Conservation (phyloP, 2,888 invertebrate genomes). For the Mesopsocus fuscifrons region DNA sequence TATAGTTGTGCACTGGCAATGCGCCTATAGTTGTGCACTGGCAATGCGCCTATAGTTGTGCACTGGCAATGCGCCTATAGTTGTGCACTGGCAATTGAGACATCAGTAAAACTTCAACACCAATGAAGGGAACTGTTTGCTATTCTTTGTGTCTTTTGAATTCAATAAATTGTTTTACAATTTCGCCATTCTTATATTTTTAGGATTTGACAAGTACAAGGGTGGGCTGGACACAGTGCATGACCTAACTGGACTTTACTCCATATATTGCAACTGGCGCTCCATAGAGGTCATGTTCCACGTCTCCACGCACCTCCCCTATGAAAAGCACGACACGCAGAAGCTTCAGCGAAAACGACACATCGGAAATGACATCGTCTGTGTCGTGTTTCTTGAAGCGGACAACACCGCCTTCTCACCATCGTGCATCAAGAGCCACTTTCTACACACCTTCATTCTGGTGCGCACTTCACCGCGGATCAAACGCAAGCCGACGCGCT, state of each 20-base stretch:
- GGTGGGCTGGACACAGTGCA: constrained; percentile 88
- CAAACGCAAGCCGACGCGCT: constrained; percentile 68
- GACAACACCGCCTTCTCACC: constrained; percentile 86
- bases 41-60: too few species aligned
- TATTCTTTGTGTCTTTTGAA: too few species aligned
- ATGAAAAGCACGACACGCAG: constrained; percentile 82
- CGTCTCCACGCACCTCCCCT: constrained; percentile 77
- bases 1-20: too few species aligned
- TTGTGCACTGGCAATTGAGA: too few species aligned
- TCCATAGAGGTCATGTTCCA: constrained; percentile 94
- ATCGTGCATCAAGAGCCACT: constrained; percentile 86
- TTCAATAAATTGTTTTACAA: too few species aligned
- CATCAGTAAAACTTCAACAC: too few species aligned
- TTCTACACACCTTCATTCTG: constrained; percentile 82
- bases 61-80: too few species aligned
- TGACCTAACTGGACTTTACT: constrained; percentile 78
- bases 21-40: too few species aligned
- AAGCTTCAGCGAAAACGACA: constrained; percentile 84
- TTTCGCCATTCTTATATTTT: too few species aligned
- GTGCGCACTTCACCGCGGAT: constrained; percentile 76
- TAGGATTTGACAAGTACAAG: constrained; percentile 85
- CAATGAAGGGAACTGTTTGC: too few species aligned
- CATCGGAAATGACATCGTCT: constrained; percentile 88
- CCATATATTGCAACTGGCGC: constrained; percentile 85
- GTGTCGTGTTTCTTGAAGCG: constrained; percentile 83